These are phyloP conservation scores for Cryptoprocta ferox DNA, from an alignment of 2,797 vertebrate species.

Conservation along the genomic window DNA sequence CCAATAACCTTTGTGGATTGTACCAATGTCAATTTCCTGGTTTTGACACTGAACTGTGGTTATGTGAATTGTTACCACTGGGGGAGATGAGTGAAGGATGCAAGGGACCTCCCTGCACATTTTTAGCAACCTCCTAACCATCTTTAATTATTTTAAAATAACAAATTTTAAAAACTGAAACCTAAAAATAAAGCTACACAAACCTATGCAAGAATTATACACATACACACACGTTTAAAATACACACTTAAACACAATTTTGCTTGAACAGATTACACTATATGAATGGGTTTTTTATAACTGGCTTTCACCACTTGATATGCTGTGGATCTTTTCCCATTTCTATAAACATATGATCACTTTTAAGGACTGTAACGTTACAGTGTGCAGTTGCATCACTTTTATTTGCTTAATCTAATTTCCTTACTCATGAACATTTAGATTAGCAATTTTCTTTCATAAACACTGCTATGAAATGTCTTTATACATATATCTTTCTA, in stretches of 20 bases:
- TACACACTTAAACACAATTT: not conserved
- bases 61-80: not conserved
- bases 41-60: not conserved
- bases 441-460: conserved; percentile 29
- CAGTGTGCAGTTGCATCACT: not conserved
- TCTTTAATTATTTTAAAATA: conserved; percentile 23
- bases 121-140: not conserved
- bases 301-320: conserved; percentile 27
- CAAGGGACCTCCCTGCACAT: not conserved
- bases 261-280: not conserved
- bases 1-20: not conserved
- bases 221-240: not conserved
- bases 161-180: not conserved
- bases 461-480: not conserved
- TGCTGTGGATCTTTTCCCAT: not conserved
- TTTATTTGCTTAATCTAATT: not conserved
- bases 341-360: not conserved
- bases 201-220: not conserved
- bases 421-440: conserved; percentile 14
- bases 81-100: not conserved
- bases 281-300: not conserved
- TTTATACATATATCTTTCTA: not conserved
- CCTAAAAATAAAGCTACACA: conserved; percentile 17
- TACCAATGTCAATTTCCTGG: not conserved
- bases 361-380: not conserved